Base-by-base conservation (phyloP, 2,797 vertebrate species). In the Enteromius mattozi region DNA sequence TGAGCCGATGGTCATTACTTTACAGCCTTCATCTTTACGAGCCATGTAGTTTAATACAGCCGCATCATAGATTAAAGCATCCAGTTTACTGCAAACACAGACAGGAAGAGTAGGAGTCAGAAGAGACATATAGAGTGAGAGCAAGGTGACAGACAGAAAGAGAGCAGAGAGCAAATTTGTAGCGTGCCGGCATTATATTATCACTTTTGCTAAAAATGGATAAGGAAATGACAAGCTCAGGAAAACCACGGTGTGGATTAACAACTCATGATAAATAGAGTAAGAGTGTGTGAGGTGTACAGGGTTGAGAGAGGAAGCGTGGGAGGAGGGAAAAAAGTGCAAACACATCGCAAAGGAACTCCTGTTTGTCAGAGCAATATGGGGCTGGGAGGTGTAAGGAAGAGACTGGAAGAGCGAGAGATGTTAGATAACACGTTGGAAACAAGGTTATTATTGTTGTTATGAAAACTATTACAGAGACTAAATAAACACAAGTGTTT, bases 31-130 rank as follows among this genome's bases (percentile, higher is more conserved):
- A 86, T 97, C 97, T 93, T 98, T 97, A 88, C 97, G 95, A 84
- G 97, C 97, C 97, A 98, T 98, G 92, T 98, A 98, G 94, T 98
- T 98, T 88, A 98, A 95, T 90, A 98, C 97, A 19, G 97, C 97
- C 3, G 97, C 97, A 30, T 98, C 97, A 35, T 98, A 98, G 94
- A 98, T 97, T 95, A 98, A 97, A 87, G 97, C 97, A 72, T 98
- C 97, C 92, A 98, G 95, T 93, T 98, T 98, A 92, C 97, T 98
- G 94, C 90, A 78, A 51, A 88, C 75, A 86, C 84, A 91, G 87
- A 82, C 70, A 87, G 85, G 77, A 86, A 83, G 74, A 78, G 65
- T 54, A 51, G 54, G 49, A 63, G 85, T 78, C 54, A 79, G 85
- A 59, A 66, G n/a, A 63, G 35, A 69, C 13, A 45, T 45, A 78